Base-by-base conservation (phyloP, 2,888 invertebrate species). In the Colletes collaris region DNA sequence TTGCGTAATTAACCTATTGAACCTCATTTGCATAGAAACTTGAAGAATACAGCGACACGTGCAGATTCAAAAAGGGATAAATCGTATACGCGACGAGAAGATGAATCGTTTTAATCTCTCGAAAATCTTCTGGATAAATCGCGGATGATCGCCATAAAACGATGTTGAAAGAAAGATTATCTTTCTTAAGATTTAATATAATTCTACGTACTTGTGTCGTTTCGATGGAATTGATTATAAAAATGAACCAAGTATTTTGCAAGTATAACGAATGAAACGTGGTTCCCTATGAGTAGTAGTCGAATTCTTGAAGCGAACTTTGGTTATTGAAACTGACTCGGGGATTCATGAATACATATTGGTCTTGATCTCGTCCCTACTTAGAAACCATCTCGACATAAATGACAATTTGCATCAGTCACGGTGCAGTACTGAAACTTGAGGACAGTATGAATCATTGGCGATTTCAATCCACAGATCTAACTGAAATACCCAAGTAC, bases 1-100 rank as follows among this genome's bases (percentile, higher is more conserved):
- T 60, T 50, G 19, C 13, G 0, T 59, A 35, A 40, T 74, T 67
- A 59, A 49, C 58, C 53, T 49, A 53, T 27, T 69, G 35, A 68
- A 44, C 53, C 7, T 16, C 16, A 73, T 77, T 74, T 77, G 3
- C 59, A 65, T 66, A 37, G 7, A 37, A 10, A 27, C 64, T 76
- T 59, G 37, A 72, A 52, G 4, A 46, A 50, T 6, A 4, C 13
- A 10, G 1, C 11, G 2, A 13, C 10, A 46, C 8, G 16, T 27
- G 52, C 2, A 8, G 27, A 6, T 7, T 40, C 6, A 1, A 16
- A 19, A 5, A 16, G 10, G 1, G 44, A 55, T 59, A 44, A 44
- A 35, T 58, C 44, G 52, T n/a, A 44, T 13, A 44, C 58, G 4
- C 8, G 4, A 44, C 11, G 16, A 11, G 40, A 13, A 10, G 53